Conservation (phyloP, 2,797 vertebrate species). For the Carcharodon carcharias region DNA sequence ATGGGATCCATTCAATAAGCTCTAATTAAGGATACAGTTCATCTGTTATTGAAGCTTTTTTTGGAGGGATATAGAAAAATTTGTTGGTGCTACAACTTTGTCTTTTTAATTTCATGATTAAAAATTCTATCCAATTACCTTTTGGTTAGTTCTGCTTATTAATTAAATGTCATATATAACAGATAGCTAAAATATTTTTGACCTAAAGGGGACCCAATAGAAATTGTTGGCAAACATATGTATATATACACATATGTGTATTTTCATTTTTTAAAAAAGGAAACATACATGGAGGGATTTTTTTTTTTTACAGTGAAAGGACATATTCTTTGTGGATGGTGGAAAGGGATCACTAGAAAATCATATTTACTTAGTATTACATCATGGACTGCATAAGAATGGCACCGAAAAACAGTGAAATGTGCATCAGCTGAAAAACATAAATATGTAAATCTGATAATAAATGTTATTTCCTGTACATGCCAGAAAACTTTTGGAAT, state of each 20-base stretch:
- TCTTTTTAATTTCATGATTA: background rate
- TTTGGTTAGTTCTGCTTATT: background rate
- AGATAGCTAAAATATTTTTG: background rate
- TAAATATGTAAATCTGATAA: background rate
- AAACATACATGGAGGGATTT: background rate
- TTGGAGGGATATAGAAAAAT: background rate
- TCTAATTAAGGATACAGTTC: background rate
- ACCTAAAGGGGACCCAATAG: background rate
- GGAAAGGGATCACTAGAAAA: background rate
- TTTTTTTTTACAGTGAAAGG: background rate
- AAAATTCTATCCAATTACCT: background rate
- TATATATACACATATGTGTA: background rate
- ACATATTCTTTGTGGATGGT: background rate
- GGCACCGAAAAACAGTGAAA: background rate
- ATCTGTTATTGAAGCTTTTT: background rate
- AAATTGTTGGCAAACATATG: background rate
- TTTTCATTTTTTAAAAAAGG: background rate
- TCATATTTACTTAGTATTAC: background rate
- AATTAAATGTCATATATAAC: background rate
- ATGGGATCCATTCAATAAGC: background rate
- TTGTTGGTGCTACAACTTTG: background rate
- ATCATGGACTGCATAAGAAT: background rate
- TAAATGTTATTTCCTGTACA: background rate
- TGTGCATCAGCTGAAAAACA: background rate
- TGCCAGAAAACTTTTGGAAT: background rate